These are phyloP conservation scores for Sitodiplosis mosellana DNA, from an alignment of 1,140 invertebrate genomes.

Conservation along the genomic window DNA sequence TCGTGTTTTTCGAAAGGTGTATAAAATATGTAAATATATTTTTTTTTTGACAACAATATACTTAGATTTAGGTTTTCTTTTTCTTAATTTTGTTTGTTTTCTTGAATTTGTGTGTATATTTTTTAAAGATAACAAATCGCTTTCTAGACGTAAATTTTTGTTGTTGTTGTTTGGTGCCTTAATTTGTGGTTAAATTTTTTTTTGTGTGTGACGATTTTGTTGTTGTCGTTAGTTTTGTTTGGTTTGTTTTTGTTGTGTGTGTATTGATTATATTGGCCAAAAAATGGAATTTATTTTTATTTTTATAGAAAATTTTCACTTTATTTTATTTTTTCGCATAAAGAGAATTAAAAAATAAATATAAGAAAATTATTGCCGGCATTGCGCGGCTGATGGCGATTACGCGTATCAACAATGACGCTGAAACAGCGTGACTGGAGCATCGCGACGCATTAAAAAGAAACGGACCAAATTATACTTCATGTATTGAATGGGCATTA, in stretches of 20 bases:
- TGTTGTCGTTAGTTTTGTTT: neutral
- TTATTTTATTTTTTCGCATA: neutral
- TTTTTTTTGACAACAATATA: no score
- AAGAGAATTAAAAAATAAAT: constrained; percentile 2
- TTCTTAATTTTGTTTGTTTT: no score
- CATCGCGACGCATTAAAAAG: constrained; percentile 6
- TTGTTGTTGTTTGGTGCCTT: no score
- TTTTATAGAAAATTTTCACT: neutral
- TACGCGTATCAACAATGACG: constrained; percentile 6
- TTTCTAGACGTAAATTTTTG: no score
- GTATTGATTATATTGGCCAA: neutral
- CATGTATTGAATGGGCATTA: no score
- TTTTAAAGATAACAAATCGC: no score
- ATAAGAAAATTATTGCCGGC: constrained; percentile 1
- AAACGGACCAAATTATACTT: neutral
- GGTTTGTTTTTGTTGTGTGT: neutral
- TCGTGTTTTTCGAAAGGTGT: no score
- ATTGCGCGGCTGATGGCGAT: constrained; percentile 4
- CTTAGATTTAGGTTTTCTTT: no score
- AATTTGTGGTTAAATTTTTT: no score
- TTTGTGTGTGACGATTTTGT: no score
- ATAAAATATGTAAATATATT: no score
- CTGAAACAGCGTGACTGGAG: constrained; percentile 5
- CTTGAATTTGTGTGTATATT: no score
- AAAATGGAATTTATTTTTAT: neutral